Percentiles rank a stretch among this genome's conserved stretches.
Evolutionary conservation across 2,797 vertebrate species (phyloP).

Genomic region (Brotogeris chrysoptera): DNA sequence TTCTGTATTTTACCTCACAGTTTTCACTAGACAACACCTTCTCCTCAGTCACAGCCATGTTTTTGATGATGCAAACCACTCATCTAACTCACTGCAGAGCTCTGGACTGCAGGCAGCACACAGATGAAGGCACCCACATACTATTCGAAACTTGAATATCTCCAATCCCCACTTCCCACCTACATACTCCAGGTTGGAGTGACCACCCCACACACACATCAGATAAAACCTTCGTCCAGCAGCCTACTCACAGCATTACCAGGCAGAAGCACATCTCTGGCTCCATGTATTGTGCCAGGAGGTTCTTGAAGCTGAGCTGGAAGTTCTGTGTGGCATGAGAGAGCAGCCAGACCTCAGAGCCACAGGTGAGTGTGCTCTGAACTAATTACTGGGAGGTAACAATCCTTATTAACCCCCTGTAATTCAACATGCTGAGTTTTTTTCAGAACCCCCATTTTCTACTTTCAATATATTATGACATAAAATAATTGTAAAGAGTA

Average conservation of each 20-base stretch:
- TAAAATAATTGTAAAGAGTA: background rate
- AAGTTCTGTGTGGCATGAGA: background rate
- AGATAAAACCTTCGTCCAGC: fast-evolving
- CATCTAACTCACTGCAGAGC: background rate
- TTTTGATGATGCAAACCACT: fast-evolving
- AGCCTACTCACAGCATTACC: fast-evolving
- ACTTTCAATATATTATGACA: background rate
- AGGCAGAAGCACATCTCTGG: fast-evolving
- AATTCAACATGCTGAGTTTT: background rate
- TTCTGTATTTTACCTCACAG: background rate
- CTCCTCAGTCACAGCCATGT: background rate
- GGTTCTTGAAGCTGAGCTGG: fast-evolving
- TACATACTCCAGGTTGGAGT: fast-evolving
- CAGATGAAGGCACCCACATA: fast-evolving
- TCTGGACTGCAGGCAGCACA: fast-evolving
- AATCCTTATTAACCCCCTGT: background rate
- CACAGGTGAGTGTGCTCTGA: background rate
- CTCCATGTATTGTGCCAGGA: fast-evolving
- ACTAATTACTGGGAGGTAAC: background rate
- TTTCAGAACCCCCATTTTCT: background rate
- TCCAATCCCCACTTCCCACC: background rate
- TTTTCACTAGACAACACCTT: fast-evolving
- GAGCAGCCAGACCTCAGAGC: background rate
- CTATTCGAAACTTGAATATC: fast-evolving
- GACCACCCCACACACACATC: fast-evolving